Conservation (phyloP, 2,888 invertebrate species). For the Melanchra persicariae region DNA sequence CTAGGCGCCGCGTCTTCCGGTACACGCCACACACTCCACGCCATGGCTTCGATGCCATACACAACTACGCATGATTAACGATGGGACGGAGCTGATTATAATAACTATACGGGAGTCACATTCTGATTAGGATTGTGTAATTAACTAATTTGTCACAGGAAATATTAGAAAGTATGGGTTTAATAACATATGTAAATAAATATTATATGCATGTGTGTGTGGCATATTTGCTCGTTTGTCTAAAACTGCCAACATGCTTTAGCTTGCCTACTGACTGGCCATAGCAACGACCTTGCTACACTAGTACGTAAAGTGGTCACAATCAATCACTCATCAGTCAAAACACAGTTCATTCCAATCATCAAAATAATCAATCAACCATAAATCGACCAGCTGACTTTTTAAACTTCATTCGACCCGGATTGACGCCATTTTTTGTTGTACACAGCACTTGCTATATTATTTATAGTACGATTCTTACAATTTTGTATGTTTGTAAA, state of each 20-base stretch:
- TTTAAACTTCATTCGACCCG: slow-evolving; percentile 34
- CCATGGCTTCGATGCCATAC: slow-evolving; percentile 30
- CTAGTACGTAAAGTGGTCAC: not conserved
- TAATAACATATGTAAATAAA: not conserved
- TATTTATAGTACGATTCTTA: not conserved
- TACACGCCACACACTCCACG: slow-evolving; percentile 8
- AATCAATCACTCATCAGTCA: slow-evolving; percentile 18
- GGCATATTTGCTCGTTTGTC: too few relatives aligned
- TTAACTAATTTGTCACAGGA: not conserved
- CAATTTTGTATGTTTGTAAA: slow-evolving; percentile 14
- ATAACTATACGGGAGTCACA: slow-evolving; percentile 3
- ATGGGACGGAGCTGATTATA: slow-evolving; percentile 28
- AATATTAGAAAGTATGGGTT: not conserved
- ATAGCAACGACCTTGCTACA: not conserved
- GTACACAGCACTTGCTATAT: slow-evolving; percentile 19
- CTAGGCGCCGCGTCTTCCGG: slow-evolving; percentile 65
- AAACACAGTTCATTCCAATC: slow-evolving; percentile 4
- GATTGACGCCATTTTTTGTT: slow-evolving; percentile 27
- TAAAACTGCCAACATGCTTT: too few relatives aligned
- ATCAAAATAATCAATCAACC: slow-evolving; percentile 11
- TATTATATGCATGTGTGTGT: too few relatives aligned
- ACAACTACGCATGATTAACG: slow-evolving; percentile 42
- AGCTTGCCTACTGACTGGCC: too few relatives aligned
- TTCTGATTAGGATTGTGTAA: slow-evolving; percentile 6
- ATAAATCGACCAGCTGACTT: slow-evolving; percentile 18